Evolutionary conservation across 2,888 invertebrate species (phyloP).

Genomic region (Listrodromus nycthemerus): DNA sequence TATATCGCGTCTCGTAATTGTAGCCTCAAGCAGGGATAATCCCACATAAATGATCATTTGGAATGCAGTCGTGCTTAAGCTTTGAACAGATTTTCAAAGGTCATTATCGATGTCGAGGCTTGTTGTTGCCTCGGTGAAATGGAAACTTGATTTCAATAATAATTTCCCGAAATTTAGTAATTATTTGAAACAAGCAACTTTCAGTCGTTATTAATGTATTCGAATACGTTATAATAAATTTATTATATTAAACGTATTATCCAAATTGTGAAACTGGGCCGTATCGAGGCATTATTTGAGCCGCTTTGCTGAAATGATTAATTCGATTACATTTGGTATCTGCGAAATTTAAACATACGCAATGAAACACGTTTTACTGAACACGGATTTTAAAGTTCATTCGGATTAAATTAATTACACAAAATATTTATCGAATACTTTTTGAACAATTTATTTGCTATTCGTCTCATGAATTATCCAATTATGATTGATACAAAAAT

Average conservation of each 20-base stretch:
- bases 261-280: not conserved
- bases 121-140: not conserved
- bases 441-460: not conserved
- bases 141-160: not conserved
- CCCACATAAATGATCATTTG: not conserved
- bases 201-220: not conserved
- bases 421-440: not conserved
- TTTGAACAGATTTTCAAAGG: not conserved
- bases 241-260: not conserved
- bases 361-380: not conserved
- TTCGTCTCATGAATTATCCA: not conserved
- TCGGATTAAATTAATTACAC: not conserved
- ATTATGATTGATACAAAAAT: not conserved
- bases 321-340: not conserved
- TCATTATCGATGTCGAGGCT: not conserved
- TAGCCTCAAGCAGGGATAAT: not conserved
- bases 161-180: not conserved
- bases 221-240: not conserved
- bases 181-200: not conserved
- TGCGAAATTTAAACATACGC: not conserved
- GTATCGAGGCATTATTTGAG: not conserved
- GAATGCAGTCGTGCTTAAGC: not conserved
- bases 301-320: not conserved
- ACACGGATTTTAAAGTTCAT: not conserved
- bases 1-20: not conserved